Percentiles rank a stretch among this genome's conserved stretches.
Conservation (phyloP, 2,797 vertebrate genomes). For the Vipera latastei region DNA sequence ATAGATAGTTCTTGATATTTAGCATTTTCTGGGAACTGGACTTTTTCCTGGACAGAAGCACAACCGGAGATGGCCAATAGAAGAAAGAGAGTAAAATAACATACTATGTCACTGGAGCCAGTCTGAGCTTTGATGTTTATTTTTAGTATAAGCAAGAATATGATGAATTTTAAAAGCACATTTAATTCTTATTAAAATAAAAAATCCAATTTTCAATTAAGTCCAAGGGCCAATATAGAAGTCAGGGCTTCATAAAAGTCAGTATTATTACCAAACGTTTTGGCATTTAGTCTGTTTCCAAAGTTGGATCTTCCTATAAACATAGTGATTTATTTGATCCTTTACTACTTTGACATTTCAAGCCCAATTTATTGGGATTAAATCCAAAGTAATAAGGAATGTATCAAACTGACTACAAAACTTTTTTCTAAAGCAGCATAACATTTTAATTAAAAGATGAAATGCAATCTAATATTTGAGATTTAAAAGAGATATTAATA, state of each 20-base stretch:
- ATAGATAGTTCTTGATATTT: too few relatives aligned
- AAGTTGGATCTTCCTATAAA: conserved; percentile 5
- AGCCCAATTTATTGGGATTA: conserved; percentile 35
- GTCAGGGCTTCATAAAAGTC: not conserved
- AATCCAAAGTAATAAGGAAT: conserved; percentile 14
- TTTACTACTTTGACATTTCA: conserved; percentile 7
- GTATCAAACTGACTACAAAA: conserved; percentile 22
- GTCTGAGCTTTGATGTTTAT: too few relatives aligned
- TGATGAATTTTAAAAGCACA: too few relatives aligned
- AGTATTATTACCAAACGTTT: conserved; percentile 7
- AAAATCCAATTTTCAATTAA: not conserved
- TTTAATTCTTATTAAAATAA: too few relatives aligned
- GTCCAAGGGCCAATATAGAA: conserved; percentile 1
- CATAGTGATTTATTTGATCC: conserved; percentile 6
- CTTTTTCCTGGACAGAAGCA: too few relatives aligned
- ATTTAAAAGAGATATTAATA: conserved; percentile 51
- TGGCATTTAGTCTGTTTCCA: not conserved
- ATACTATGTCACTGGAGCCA: too few relatives aligned
- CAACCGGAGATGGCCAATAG: too few relatives aligned
- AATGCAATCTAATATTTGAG: conserved; percentile 37
- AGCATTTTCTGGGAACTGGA: too few relatives aligned
- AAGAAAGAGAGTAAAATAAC: too few relatives aligned
- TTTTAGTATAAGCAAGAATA: too few relatives aligned
- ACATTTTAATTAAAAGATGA: conserved; percentile 42
- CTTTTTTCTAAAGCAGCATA: conserved; percentile 33